Base-by-base conservation (phyloP, 1,140 invertebrate species). In the Pantala flavescens region DNA sequence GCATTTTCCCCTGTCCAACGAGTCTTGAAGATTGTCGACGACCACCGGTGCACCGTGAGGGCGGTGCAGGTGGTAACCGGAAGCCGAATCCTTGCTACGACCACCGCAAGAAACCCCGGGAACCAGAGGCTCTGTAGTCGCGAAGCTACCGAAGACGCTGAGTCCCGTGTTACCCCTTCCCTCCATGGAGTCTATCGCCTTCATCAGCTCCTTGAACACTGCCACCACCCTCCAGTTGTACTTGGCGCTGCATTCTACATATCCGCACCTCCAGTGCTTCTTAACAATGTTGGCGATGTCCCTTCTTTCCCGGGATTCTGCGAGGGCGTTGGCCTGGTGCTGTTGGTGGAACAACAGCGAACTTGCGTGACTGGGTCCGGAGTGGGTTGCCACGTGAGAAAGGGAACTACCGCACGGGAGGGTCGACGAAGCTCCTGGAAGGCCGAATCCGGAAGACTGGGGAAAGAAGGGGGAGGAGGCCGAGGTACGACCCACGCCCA, bases 201-300 rank as follows among this genome's bases (percentile, higher is more conserved):
- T 87, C 83, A 89, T 86, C 43, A 90, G 80, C 81, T 91, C 89
- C 71, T 87, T 87, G 78, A 90, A 90, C 16, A 90, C 81, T 77
- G 87, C 77, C 55, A 84, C 81, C 23, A 91, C 85, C 77, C 88
- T 86, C 84, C 90, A 94, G 81, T 94, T 94, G 81, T 91, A 96
- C 84, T 96, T 95, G 36, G 95, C 95, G 71, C 94, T 97, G 81
- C 95, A 97, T 82, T 97, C 95, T 70, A 97, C 89, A 81, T 96
- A 96, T 43, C 90, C 90, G 79, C 93, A 93, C 81, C 96, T 94
- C 95, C 95, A 97, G 81, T 97, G 93, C 83, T 97, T 97, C 77
- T 93, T 91, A 16, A 98, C 94, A 76, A 96, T 83, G 80, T 94
- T 94, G n/a, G 93, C 91, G 73, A 96, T 94, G 79, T 95, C 93